Evolutionary conservation across 2,113 vertebrate genomes (phyloP).

Genomic region (Oreochromis aureus): DNA sequence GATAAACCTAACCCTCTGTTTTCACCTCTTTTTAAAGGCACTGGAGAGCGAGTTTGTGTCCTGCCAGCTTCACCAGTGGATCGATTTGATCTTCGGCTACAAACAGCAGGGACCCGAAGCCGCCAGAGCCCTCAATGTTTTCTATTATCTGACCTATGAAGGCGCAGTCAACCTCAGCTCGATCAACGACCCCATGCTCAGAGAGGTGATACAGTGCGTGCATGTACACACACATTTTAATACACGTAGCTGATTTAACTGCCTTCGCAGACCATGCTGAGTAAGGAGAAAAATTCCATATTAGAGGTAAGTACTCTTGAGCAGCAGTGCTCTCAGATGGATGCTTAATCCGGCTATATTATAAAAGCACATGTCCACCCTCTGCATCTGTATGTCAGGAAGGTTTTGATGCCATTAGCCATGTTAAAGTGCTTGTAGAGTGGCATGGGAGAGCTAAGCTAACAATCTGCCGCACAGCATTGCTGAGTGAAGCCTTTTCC

Average conservation of each 20-base stretch:
- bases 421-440: slow-evolving; percentile 36
- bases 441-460: slow-evolving; percentile 31
- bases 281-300: slow-evolving; percentile 16
- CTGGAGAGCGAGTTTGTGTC: slow-evolving; percentile 99
- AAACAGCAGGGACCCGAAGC: slow-evolving; percentile 98
- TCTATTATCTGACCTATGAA: slow-evolving; percentile 97
- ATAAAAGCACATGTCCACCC: slow-evolving; percentile 35
- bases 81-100: slow-evolving; percentile 98
- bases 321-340: slow-evolving; percentile 32
- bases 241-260: background rate
- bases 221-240: background rate
- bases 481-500: slow-evolving; percentile 58
- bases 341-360: slow-evolving; percentile 40
- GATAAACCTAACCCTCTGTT: background rate
- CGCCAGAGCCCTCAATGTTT: slow-evolving; percentile 88
- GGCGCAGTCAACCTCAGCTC: slow-evolving; percentile 91
- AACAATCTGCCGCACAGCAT: slow-evolving; percentile 34
- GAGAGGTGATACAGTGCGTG: slow-evolving; percentile 80
- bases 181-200: slow-evolving; percentile 84
- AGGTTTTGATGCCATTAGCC: slow-evolving; percentile 55
- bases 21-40: slow-evolving; percentile 73
- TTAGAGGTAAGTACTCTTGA: slow-evolving; percentile 40
- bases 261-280: slow-evolving; percentile 13
- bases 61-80: slow-evolving; percentile 99
- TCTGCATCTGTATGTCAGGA: slow-evolving; percentile 1